phyloP scores from a whole-genome alignment of 2,113 vertebrate species.

The Alces alces region DNA sequence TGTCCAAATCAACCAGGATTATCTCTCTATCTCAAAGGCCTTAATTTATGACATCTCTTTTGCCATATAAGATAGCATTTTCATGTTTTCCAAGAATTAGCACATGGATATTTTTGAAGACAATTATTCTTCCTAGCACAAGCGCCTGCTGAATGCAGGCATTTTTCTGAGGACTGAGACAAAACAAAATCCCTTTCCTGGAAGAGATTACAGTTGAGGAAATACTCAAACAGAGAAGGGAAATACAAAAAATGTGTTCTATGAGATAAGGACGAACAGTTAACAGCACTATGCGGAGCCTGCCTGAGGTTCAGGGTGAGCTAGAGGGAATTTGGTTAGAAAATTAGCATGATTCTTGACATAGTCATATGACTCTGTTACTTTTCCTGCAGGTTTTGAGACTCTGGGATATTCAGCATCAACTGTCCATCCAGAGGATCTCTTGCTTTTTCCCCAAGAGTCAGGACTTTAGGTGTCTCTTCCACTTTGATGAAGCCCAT shows the following conservation, averaged over 20 bases:
- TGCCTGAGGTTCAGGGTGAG: not conserved
- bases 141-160: not conserved
- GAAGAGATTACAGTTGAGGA: not conserved
- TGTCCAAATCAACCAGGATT: not conserved
- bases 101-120: not conserved
- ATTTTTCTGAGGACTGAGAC: not conserved
- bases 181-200: not conserved
- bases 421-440: conserved; percentile 77
- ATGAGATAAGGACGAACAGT: not conserved
- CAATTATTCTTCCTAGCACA: not conserved
- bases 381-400: conserved; percentile 74
- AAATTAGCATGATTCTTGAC: not conserved
- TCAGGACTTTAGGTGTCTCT: conserved; percentile 74
- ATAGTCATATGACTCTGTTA: not conserved
- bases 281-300: not conserved
- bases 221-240: not conserved
- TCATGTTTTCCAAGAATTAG: not conserved
- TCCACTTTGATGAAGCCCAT: conserved; percentile 75
- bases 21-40: not conserved
- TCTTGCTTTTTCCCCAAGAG: conserved; percentile 74
- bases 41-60: not conserved
- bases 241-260: not conserved
- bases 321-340: not conserved
- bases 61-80: not conserved
- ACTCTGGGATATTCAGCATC: conserved; percentile 77